These are phyloP conservation scores for Onchidella celtica DNA, from an alignment of 2,888 invertebrate species.

Conservation along the genomic window DNA sequence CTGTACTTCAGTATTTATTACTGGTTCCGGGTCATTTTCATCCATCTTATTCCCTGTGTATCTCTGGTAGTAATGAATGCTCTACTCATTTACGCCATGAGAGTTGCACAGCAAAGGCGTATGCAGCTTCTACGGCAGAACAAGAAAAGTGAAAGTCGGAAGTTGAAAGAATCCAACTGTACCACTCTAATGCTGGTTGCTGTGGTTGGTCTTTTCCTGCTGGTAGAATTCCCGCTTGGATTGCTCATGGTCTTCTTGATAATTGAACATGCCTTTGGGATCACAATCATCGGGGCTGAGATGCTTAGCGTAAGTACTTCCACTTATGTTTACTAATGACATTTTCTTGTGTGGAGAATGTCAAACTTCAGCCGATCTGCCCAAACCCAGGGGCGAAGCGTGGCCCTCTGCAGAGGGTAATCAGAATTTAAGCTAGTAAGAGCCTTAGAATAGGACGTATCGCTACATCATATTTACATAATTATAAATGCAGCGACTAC, in stretches of 20 bases:
- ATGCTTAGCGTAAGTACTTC: background rate
- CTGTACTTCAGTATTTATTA: slow-evolving; percentile 88
- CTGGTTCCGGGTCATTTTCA: slow-evolving; percentile 93
- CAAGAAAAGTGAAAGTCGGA: slow-evolving; percentile 79
- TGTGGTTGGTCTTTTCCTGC: slow-evolving; percentile 81
- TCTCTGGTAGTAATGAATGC: slow-evolving; percentile 93
- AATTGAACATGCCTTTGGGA: slow-evolving; percentile 81
- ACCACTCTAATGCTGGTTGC: slow-evolving; percentile 81
- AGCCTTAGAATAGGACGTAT: no score
- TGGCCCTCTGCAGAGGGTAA: no score
- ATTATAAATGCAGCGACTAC: no score
- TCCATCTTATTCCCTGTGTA: slow-evolving; percentile 94
- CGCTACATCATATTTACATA: no score
- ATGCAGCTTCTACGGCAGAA: slow-evolving; percentile 89
- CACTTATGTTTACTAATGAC: no score
- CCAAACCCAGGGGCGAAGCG: no score
- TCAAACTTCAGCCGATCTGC: no score
- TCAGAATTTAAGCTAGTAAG: no score
- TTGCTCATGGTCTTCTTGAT: slow-evolving; percentile 86
- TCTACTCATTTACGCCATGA: slow-evolving; percentile 91
- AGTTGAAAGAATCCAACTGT: slow-evolving; percentile 77
- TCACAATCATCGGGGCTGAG: slow-evolving; percentile 56
- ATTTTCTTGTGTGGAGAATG: no score
- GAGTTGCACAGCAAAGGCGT: slow-evolving; percentile 89
- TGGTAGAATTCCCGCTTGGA: slow-evolving; percentile 81